Percentiles rank a stretch among this genome's conserved stretches.
Evolutionary conservation across 2,113 vertebrate species (phyloP).

Genomic region (Phainopepla nitens): DNA sequence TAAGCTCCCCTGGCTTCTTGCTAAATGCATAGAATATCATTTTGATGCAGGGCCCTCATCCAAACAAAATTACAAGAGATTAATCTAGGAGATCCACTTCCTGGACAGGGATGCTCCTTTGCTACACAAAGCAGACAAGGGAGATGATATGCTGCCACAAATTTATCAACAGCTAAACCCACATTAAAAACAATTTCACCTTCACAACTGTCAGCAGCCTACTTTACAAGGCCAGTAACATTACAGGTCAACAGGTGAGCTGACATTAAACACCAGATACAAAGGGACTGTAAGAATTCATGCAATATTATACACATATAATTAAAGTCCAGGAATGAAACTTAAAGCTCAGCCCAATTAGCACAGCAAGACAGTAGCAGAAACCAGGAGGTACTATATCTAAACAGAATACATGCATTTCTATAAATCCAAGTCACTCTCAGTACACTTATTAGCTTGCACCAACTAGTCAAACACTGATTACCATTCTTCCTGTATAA

Average conservation of each 20-base stretch:
- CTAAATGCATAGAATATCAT: not conserved
- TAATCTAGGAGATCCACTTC: not conserved
- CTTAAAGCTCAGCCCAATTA: not conserved
- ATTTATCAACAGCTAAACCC: not conserved
- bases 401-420: not conserved
- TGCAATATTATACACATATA: not conserved
- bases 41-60: not conserved
- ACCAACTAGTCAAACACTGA: not conserved
- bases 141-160: not conserved
- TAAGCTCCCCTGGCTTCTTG: not conserved
- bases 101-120: not conserved
- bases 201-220: not conserved
- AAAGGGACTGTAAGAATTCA: not conserved
- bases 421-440: not conserved
- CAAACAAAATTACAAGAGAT: not conserved
- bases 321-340: not conserved
- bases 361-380: not conserved
- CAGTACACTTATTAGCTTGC: not conserved
- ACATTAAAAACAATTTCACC: not conserved
- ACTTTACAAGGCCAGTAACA: not conserved
- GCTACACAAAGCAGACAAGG: not conserved
- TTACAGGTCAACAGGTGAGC: not conserved
- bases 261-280: not conserved
- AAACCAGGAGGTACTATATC: not conserved
- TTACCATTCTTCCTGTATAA: not conserved